phyloP scores from a whole-genome alignment of 2,888 invertebrate genomes.

The Oasisia sp. region DNA sequence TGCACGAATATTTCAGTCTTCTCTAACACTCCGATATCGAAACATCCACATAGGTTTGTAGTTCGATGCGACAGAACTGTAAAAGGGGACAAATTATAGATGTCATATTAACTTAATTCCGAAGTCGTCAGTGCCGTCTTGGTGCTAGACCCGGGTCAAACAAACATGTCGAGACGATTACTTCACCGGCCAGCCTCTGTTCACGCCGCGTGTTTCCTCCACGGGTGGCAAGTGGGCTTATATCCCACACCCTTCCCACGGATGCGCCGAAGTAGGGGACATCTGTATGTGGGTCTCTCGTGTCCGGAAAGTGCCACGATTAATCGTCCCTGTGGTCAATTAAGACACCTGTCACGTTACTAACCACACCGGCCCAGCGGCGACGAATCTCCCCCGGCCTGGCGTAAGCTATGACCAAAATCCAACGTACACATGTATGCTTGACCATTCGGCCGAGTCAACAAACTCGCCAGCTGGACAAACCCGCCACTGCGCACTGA shows the following conservation, averaged over 20 bases:
- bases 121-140: neutral
- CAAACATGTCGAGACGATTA: neutral
- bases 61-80: neutral
- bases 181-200: neutral
- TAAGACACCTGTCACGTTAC: neutral
- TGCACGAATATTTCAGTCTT: neutral
- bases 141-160: neutral
- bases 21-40: neutral
- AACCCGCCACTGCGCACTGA: neutral
- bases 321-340: neutral
- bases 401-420: neutral
- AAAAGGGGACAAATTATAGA: neutral
- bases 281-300: neutral
- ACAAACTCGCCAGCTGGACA: neutral
- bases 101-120: neutral
- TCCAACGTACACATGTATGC: neutral
- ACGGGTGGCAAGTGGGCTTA: neutral
- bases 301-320: neutral
- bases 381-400: neutral
- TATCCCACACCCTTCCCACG: neutral
- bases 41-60: neutral
- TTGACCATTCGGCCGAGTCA: conserved; percentile 9
- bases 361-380: neutral
- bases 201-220: neutral
- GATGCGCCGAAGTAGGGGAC: neutral